phyloP scores from a whole-genome alignment of 1,140 invertebrate species.

The Rhyacophila brunnea region DNA sequence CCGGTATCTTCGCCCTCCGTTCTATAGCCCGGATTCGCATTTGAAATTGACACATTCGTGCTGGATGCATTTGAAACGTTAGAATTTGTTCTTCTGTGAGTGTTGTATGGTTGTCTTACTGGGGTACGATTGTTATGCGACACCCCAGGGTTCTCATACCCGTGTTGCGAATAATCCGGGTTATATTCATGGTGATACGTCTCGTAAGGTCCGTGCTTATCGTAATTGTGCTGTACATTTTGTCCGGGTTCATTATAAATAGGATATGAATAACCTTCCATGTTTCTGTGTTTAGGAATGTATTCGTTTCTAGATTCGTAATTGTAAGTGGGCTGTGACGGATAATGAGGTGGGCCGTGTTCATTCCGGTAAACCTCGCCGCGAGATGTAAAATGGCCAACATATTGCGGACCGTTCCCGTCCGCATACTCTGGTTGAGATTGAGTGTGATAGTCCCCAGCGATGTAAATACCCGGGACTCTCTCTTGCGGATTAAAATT shows the following conservation, averaged over 20 bases:
- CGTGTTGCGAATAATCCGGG: conserved; percentile 46
- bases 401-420: conserved; percentile 26
- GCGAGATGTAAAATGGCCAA: conserved; percentile 25
- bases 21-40: conserved; percentile 58
- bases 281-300: conserved; percentile 26
- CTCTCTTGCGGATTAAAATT: conserved; percentile 44
- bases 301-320: conserved; percentile 33
- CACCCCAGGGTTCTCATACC: conserved; percentile 62
- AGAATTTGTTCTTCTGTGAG: conserved; percentile 67
- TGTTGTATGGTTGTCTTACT: conserved; percentile 49
- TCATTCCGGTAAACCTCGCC: conserved; percentile 29
- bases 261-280: conserved; percentile 23
- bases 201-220: conserved; percentile 35
- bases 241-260: conserved; percentile 30
- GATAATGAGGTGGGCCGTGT: conserved; percentile 13
- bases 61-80: conserved; percentile 69
- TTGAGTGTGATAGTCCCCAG: conserved; percentile 47
- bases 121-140: conserved; percentile 54
- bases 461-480: conserved; percentile 57
- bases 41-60: conserved; percentile 53
- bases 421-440: conserved; percentile 24
- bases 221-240: conserved; percentile 33
- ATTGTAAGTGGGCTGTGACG: conserved; percentile 6
- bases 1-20: conserved; percentile 64
- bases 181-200: conserved; percentile 40